These are phyloP conservation scores for Drosophila setifemur DNA, from an alignment of 1,140 invertebrate species.

Conservation along the genomic window DNA sequence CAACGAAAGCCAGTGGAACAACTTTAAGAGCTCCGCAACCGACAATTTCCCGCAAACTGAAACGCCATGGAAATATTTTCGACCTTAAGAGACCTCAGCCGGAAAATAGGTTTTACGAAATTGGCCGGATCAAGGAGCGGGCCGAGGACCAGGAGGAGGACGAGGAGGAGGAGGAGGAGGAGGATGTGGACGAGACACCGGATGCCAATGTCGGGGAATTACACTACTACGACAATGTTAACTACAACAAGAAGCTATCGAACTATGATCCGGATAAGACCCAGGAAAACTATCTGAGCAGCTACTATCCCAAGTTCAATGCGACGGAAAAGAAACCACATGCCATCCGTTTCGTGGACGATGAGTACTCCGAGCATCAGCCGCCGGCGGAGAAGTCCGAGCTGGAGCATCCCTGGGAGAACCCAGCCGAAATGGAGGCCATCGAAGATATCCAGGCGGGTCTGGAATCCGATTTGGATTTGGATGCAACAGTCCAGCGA, in stretches of 20 bases:
- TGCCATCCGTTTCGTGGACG: slow-evolving; percentile 19
- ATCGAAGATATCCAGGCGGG: background rate
- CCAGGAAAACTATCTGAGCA: slow-evolving; percentile 31
- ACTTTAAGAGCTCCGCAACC: background rate
- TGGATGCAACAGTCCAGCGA: slow-evolving; percentile 1
- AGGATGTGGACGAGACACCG: background rate
- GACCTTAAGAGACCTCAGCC: background rate
- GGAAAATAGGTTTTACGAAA: slow-evolving; percentile 23
- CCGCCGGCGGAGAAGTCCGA: slow-evolving; percentile 17
- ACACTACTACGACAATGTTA: slow-evolving; percentile 50
- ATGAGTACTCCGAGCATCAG: slow-evolving; percentile 30
- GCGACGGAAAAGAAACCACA: slow-evolving; percentile 6
- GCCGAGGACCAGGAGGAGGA: slow-evolving; percentile 7
- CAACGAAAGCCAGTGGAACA: slow-evolving; percentile 3
- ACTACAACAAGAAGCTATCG: slow-evolving; percentile 5
- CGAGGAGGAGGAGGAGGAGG: background rate
- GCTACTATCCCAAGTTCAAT: slow-evolving; percentile 12
- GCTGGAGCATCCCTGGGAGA: background rate
- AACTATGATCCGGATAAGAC: slow-evolving; percentile 19
- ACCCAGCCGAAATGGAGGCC: background rate
- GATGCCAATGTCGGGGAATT: slow-evolving; percentile 35
- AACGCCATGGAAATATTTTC: slow-evolving; percentile 41
- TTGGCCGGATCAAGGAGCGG: slow-evolving; percentile 18
- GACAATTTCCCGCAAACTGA: slow-evolving; percentile 48
- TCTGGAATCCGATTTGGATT: slow-evolving; percentile 9